Conservation (phyloP, 1,140 invertebrate genomes). For the Polypedilum vanderplanki region DNA sequence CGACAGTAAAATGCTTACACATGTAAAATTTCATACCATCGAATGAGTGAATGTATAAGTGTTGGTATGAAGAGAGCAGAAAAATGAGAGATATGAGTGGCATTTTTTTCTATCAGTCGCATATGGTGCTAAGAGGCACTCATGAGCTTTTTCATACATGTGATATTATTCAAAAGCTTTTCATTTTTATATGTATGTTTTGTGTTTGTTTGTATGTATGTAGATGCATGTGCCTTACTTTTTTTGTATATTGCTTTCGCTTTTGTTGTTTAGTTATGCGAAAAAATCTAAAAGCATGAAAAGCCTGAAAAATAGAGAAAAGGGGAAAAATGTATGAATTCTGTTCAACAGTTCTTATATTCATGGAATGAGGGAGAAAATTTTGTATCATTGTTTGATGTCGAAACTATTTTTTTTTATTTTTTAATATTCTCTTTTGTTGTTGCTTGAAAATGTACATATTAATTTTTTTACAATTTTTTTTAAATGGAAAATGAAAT, state of each 20-base stretch:
- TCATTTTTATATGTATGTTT: background rate
- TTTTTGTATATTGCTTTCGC: background rate
- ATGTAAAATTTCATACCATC: constrained; percentile 10
- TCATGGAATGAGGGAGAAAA: no score
- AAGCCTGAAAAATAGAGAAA: background rate
- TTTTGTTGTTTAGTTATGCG: constrained; percentile 7
- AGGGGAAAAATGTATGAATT: background rate
- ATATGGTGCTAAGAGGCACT: constrained; percentile 16
- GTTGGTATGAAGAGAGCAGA: background rate
- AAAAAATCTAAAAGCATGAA: background rate
- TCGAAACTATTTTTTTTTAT: no score
- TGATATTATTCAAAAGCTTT: background rate
- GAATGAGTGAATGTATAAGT: no score
- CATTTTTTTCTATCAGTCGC: constrained; percentile 4
- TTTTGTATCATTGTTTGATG: no score
- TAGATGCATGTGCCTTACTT: background rate
- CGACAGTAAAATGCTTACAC: background rate
- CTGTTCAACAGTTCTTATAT: no score
- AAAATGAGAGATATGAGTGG: background rate
- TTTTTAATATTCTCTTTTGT: no score
- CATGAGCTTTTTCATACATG: background rate
- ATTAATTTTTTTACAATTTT: no score
- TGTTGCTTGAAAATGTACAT: no score
- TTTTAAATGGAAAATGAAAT: no score
- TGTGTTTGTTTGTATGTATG: background rate